These are phyloP conservation scores for Drosophila prolongata DNA, from an alignment of 2,888 invertebrate species.

Conservation along the genomic window DNA sequence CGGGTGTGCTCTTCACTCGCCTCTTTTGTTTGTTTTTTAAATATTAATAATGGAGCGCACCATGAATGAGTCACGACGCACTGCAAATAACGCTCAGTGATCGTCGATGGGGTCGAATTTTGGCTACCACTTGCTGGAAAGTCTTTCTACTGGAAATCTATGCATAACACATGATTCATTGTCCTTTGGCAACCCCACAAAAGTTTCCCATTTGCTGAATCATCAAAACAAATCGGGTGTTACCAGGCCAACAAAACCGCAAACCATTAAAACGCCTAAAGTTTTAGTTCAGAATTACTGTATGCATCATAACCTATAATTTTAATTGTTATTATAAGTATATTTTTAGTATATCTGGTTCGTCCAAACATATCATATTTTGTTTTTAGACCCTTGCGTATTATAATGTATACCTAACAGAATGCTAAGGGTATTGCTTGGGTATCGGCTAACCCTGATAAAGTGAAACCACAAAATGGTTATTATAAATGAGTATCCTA, in stretches of 20 bases:
- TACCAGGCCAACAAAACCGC: conserved; percentile 25
- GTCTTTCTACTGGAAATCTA: conserved; percentile 5
- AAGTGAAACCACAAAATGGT: conserved; percentile 4
- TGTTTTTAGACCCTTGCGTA: no score
- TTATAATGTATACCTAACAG: not conserved
- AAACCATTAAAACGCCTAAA: not conserved
- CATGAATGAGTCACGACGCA: conserved; percentile 27
- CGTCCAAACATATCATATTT: conserved; percentile 8
- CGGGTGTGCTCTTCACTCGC: conserved; percentile 12
- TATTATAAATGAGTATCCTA: not conserved
- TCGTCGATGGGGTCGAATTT: conserved; percentile 1
- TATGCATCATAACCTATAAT: conserved; percentile 7
- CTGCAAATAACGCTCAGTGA: conserved; percentile 16
- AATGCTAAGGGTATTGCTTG: not conserved
- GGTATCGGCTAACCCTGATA: not conserved
- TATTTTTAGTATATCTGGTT: conserved; percentile 8
- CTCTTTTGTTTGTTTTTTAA: conserved; percentile 33
- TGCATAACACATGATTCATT: conserved; percentile 53
- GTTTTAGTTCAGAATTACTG: conserved; percentile 4
- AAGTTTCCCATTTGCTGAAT: conserved; percentile 35
- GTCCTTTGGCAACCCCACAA: conserved; percentile 31
- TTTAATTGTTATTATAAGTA: conserved; percentile 12
- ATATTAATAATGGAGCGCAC: conserved; percentile 15
- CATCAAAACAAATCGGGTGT: conserved; percentile 30
- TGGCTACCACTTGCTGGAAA: conserved; percentile 10